A percentile compares a stretch with the other conserved stretches of the same genome.
These are phyloP conservation scores for Holotrichia oblita DNA, from an alignment of 1,140 invertebrate genomes.

Conservation along the genomic window DNA sequence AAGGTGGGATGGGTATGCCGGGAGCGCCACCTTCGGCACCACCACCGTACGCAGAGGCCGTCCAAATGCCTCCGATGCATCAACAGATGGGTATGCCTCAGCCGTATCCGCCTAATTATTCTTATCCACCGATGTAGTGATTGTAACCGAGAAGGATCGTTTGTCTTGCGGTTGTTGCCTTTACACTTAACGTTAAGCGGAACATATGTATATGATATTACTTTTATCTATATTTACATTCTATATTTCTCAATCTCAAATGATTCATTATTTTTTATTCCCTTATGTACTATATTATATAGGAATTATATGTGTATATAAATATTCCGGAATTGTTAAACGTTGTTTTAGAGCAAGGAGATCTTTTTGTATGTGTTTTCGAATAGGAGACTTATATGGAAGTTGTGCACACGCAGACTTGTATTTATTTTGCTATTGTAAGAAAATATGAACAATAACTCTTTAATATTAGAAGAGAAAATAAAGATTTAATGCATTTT, in stretches of 20 bases:
- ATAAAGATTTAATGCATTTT: too few relatives aligned
- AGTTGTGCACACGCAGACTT: background rate
- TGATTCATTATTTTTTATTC: background rate
- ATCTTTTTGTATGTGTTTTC: background rate
- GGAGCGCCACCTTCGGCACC: constrained; percentile 26
- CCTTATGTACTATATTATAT: background rate
- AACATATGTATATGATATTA: constrained; percentile 20
- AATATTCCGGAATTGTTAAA: background rate
- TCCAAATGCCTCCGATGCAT: constrained; percentile 31
- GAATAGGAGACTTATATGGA: background rate
- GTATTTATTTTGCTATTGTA: background rate
- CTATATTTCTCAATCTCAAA: background rate
- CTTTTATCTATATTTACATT: background rate
- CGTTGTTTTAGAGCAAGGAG: background rate
- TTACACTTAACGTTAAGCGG: constrained; percentile 17
- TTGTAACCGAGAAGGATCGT: background rate
- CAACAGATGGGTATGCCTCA: constrained; percentile 31
- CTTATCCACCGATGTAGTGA: constrained; percentile 38
- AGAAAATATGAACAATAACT: too few relatives aligned
- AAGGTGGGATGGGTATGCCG: background rate
- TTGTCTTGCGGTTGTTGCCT: constrained; percentile 3
- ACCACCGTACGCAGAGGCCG: constrained; percentile 32
- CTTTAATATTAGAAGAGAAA: too few relatives aligned
- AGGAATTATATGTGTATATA: background rate
- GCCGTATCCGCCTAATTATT: constrained; percentile 18